Conservation (phyloP, 1,140 invertebrate species). For the Cydia pomonella region DNA sequence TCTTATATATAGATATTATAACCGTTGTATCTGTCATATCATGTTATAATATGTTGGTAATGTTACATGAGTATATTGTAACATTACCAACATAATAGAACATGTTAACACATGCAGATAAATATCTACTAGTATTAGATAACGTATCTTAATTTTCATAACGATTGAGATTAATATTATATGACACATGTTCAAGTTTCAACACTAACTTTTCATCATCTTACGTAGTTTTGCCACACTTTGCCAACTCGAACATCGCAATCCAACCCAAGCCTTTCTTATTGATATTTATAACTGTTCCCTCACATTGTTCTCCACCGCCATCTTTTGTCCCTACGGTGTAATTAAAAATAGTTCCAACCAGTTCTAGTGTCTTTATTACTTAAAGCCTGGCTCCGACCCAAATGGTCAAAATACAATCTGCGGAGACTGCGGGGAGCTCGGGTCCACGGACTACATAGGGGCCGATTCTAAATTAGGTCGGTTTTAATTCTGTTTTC, state of each 20-base stretch:
- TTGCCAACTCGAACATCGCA: background rate
- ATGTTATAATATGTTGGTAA: too few species aligned
- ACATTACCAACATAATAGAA: too few species aligned
- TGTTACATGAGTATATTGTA: too few species aligned
- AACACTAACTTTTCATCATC: background rate
- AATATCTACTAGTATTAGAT: too few species aligned
- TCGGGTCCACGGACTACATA: background rate
- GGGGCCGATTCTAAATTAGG: too few species aligned
- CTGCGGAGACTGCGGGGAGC: background rate
- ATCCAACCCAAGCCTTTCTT: background rate
- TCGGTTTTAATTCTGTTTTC: too few species aligned
- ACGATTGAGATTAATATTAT: too few species aligned
- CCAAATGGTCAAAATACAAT: constrained; percentile 31
- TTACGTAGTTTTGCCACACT: background rate
- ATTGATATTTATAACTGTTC: constrained; percentile 9
- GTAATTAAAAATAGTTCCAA: constrained; percentile 22
- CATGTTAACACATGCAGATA: too few species aligned
- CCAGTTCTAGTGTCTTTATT: constrained; percentile 17
- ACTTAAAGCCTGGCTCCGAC: constrained; percentile 19
- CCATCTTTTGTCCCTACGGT: constrained; percentile 7
- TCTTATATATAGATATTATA: too few species aligned
- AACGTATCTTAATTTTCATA: too few species aligned
- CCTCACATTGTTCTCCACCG: background rate
- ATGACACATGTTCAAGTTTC: background rate
- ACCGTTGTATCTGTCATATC: too few species aligned